Percentiles rank a stretch among this genome's conserved stretches.
Evolutionary conservation across 2,797 vertebrate genomes (phyloP).

Genomic region (Argyrosomus regius): DNA sequence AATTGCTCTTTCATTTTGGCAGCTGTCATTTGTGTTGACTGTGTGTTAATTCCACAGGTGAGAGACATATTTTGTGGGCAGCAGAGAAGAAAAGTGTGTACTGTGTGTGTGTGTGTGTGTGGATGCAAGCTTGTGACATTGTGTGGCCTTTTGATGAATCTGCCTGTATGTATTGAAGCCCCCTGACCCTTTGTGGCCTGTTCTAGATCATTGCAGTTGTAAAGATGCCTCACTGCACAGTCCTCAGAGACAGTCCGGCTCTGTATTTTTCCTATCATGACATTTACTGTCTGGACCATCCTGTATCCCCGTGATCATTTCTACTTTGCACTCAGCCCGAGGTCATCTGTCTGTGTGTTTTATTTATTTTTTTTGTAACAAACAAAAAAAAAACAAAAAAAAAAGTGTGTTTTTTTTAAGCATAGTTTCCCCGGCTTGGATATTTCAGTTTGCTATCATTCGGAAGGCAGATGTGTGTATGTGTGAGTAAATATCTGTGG

Average conservation of each 20-base stretch:
- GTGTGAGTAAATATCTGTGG: conserved; percentile 69
- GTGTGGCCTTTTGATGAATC: conserved; percentile 76
- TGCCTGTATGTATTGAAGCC: conserved; percentile 70
- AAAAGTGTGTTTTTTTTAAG: conserved; percentile 30
- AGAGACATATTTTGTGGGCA: conserved; percentile 26
- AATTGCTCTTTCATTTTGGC: conserved; percentile 50
- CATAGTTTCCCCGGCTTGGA: conserved; percentile 43
- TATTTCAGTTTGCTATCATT: conserved; percentile 51
- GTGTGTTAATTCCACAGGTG: conserved; percentile 42
- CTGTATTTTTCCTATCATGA: conserved; percentile 73
- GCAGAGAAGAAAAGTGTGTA: conserved; percentile 35
- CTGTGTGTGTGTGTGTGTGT: conserved; percentile 34
- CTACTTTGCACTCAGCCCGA: conserved; percentile 35
- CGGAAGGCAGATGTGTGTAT: conserved; percentile 44
- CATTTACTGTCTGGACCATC: conserved; percentile 75
- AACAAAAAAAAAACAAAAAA: conserved; percentile 19
- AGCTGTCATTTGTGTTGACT: background rate
- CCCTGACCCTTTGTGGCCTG: conserved; percentile 72
- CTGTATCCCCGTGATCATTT: conserved; percentile 51
- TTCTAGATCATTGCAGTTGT: conserved; percentile 78
- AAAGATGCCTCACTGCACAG: conserved; percentile 73
- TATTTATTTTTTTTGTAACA: background rate
- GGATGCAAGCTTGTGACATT: conserved; percentile 54
- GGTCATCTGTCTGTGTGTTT: conserved; percentile 17
- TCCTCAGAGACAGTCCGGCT: conserved; percentile 66